These are phyloP conservation scores for Hemiscyllium ocellatum DNA, from an alignment of 2,113 vertebrate genomes.

Conservation along the genomic window DNA sequence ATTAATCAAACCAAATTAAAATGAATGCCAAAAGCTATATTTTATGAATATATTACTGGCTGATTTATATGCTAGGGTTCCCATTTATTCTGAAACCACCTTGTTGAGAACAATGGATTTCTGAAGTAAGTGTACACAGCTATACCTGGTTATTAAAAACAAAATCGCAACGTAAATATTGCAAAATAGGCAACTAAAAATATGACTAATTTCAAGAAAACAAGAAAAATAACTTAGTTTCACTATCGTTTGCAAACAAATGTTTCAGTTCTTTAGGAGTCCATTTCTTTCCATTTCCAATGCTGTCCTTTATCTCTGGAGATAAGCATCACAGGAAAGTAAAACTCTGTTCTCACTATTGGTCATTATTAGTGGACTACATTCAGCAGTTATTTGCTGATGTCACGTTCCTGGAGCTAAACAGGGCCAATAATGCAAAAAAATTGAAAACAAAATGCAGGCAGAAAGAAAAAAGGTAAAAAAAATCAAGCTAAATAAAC, in stretches of 20 bases:
- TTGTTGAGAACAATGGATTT: conserved; percentile 41
- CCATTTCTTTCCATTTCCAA: neutral
- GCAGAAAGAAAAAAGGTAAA: neutral
- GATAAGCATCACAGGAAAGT: neutral
- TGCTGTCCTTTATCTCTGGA: neutral
- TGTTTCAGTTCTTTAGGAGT: neutral
- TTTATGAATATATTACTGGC: conserved; percentile 67
- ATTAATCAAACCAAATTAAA: conserved; percentile 69
- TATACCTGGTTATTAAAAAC: too few species aligned
- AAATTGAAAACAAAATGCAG: neutral
- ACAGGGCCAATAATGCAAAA: neutral
- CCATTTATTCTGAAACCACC: conserved; percentile 55
- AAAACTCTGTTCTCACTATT: neutral
- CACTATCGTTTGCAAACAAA: neutral
- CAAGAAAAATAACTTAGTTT: neutral
- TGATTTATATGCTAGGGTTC: conserved; percentile 66
- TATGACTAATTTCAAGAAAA: neutral
- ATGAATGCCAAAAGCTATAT: conserved; percentile 58
- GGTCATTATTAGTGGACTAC: neutral
- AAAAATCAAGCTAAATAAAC: neutral
- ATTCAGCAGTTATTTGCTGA: neutral
- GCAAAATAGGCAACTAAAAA: neutral
- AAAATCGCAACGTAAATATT: neutral
- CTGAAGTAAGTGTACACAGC: neutral
- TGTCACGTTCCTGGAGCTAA: neutral